Percentiles rank a stretch among this genome's conserved stretches.
These are phyloP conservation scores for Lates calcarifer DNA, from an alignment of 2,113 vertebrate species.

Conservation along the genomic window DNA sequence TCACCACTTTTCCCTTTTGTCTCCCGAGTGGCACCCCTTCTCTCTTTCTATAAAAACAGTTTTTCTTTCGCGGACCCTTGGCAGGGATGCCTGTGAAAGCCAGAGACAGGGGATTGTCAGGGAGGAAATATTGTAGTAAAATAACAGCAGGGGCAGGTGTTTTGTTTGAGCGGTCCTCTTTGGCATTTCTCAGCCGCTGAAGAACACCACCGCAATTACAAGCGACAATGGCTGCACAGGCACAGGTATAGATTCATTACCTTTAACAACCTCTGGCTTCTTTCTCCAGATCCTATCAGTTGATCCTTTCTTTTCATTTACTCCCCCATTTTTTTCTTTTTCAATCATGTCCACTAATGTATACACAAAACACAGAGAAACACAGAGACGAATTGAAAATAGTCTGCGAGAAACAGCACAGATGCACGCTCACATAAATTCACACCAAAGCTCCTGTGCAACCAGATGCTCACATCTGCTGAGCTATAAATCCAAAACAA, in stretches of 20 bases:
- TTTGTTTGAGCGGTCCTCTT: slow-evolving; percentile 86
- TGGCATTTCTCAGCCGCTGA: slow-evolving; percentile 84
- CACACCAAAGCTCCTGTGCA: neutral
- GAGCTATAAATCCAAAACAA: slow-evolving; percentile 2
- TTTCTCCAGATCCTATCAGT: slow-evolving; percentile 78
- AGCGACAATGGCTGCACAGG: slow-evolving; percentile 84
- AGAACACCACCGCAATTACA: slow-evolving; percentile 89
- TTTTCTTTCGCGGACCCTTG: slow-evolving; percentile 79
- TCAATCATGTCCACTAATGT: slow-evolving; percentile 35
- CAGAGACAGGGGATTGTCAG: slow-evolving; percentile 85
- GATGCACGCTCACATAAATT: neutral
- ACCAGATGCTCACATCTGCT: slow-evolving; percentile 36
- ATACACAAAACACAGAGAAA: slow-evolving; percentile 34
- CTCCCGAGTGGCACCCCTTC: slow-evolving; percentile 42
- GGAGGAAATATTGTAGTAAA: slow-evolving; percentile 87
- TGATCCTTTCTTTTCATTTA: slow-evolving; percentile 44
- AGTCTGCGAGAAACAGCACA: neutral
- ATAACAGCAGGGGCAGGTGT: slow-evolving; percentile 86
- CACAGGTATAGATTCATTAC: slow-evolving; percentile 88
- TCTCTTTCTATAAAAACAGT: slow-evolving; percentile 3
- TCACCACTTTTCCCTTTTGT: slow-evolving; percentile 85
- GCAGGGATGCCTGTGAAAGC: slow-evolving; percentile 36
- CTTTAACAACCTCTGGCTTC: slow-evolving; percentile 87
- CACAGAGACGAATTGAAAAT: neutral
- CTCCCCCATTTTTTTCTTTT: neutral